phyloP scores from a whole-genome alignment of 2,888 invertebrate species.

The Brachypterus glaber region DNA sequence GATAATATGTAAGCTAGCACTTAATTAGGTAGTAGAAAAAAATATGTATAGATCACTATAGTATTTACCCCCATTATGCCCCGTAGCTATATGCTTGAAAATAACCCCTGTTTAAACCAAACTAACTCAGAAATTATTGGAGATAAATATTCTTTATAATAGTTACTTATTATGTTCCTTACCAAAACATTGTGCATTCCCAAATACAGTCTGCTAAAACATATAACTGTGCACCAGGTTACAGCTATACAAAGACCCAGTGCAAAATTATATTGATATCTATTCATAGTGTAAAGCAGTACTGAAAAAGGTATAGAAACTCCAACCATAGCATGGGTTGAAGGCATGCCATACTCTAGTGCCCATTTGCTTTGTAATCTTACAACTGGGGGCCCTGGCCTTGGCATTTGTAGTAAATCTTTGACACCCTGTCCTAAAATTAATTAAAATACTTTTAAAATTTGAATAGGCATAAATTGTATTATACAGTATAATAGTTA shows the following conservation, averaged over 20 bases:
- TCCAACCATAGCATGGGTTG: constrained; percentile 88
- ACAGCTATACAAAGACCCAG: constrained; percentile 52
- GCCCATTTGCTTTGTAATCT: constrained; percentile 82
- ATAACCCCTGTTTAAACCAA: too few species aligned
- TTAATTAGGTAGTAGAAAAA: too few species aligned
- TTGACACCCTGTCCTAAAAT: constrained; percentile 76
- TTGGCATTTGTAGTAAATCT: constrained; percentile 78
- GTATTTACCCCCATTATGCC: too few species aligned
- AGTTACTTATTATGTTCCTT: too few species aligned
- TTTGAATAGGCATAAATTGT: background rate
- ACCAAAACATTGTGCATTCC: constrained; percentile 91
- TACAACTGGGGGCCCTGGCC: constrained; percentile 77
- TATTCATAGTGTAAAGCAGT: constrained; percentile 65
- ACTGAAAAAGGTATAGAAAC: constrained; percentile 81
- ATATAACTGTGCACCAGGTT: constrained; percentile 67
- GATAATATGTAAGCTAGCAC: too few species aligned
- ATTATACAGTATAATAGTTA: background rate
- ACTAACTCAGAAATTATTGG: too few species aligned
- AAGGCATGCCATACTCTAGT: constrained; percentile 90
- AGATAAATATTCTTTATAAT: too few species aligned
- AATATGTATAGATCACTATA: too few species aligned
- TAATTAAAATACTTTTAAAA: background rate
- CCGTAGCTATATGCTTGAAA: too few species aligned
- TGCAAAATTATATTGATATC: constrained; percentile 63
- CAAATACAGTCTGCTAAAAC: constrained; percentile 76